Conservation (phyloP, 1,140 invertebrate genomes). For the Nomia melanderi region DNA sequence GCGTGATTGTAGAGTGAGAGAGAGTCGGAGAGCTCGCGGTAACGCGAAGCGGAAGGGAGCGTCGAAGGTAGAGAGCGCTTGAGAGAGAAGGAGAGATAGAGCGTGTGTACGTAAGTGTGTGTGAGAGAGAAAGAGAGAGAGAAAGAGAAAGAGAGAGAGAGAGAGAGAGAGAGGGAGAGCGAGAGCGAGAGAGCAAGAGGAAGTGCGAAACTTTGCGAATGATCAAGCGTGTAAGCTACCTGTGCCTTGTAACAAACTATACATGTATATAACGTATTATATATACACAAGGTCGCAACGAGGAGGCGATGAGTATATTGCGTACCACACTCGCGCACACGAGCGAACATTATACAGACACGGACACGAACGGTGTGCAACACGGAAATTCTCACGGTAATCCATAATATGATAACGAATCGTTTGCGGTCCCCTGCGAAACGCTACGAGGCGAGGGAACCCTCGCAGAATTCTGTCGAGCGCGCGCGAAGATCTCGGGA, state of each 20-base stretch:
- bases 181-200: slow-evolving; percentile 12
- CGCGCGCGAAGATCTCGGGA: slow-evolving; percentile 24
- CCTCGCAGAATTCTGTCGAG: slow-evolving; percentile 57
- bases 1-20: slow-evolving; percentile 46
- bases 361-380: slow-evolving; percentile 60
- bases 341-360: slow-evolving; percentile 14
- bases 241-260: slow-evolving; percentile 81
- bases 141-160: slow-evolving; percentile 22
- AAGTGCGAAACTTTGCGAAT: slow-evolving; percentile 40
- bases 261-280: slow-evolving; percentile 71
- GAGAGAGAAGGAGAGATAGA: too few species aligned
- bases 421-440: slow-evolving; percentile 62
- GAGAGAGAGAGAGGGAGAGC: background rate
- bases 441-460: slow-evolving; percentile 29
- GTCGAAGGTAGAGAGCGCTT: slow-evolving; percentile 20
- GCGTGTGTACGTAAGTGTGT: too few species aligned
- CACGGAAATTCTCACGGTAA: slow-evolving; percentile 70
- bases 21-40: background rate
- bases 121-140: background rate
- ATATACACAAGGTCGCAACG: slow-evolving; percentile 67
- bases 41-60: slow-evolving; percentile 13
- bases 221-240: slow-evolving; percentile 73
- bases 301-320: slow-evolving; percentile 43
- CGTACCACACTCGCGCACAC: slow-evolving; percentile 49
- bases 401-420: slow-evolving; percentile 48